Conservation (phyloP, 2,888 invertebrate species). For the Perithous albicinctus region DNA sequence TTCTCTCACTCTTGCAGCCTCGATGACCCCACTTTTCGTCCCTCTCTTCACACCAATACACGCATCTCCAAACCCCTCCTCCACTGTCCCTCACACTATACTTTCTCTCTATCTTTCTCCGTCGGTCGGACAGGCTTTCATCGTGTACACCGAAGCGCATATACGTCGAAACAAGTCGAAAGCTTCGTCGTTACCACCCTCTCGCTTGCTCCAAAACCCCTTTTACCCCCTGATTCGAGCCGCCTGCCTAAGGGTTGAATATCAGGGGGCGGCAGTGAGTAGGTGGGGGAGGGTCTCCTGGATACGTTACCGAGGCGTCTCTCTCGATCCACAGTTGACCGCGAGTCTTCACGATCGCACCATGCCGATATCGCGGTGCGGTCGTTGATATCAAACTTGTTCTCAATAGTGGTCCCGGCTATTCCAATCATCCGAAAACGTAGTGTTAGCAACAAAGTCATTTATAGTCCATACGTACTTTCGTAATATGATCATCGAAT, state of each 20-base stretch:
- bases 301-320: conserved; percentile 69
- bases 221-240: conserved; percentile 83
- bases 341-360: conserved; percentile 71
- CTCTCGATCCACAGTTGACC: conserved; percentile 71
- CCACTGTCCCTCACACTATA: conserved; percentile 72
- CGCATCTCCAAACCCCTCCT: conserved; percentile 68
- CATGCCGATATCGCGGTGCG: conserved; percentile 51
- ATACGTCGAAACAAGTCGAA: conserved; percentile 58
- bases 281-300: conserved; percentile 64
- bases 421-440: conserved; percentile 1
- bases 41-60: conserved; percentile 32
- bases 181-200: conserved; percentile 63
- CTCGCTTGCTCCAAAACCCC: conserved; percentile 42
- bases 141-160: conserved; percentile 22
- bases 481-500: not conserved
- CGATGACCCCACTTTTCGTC: not conserved
- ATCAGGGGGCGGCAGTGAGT: conserved; percentile 36
- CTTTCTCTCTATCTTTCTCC: conserved; percentile 81
- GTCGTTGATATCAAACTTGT: conserved; percentile 37
- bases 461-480: not conserved
- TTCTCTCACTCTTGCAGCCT: conserved; percentile 49
- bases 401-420: conserved; percentile 29
- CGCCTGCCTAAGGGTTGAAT: conserved; percentile 86
- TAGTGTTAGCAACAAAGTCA: conserved; percentile 21
- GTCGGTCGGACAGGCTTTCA: conserved; percentile 41